Percentiles rank a stretch among this genome's conserved stretches.
Conservation (phyloP, 2,113 vertebrate species). For the Prietella phreatophila region DNA sequence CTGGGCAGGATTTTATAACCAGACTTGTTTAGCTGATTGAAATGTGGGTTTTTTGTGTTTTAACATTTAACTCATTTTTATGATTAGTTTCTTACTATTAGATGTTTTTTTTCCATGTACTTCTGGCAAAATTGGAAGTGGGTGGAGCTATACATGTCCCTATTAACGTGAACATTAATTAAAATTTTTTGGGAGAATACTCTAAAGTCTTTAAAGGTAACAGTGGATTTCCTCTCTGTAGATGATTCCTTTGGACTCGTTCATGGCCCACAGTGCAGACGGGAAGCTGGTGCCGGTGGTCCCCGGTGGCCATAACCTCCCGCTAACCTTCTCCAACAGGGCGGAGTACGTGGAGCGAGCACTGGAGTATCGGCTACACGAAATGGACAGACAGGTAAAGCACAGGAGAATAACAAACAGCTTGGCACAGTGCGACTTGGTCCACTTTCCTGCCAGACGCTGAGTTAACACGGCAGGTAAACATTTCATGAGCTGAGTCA, state of each 20-base stretch:
- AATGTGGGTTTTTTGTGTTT: too few relatives aligned
- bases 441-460: not conserved
- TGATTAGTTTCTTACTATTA: too few relatives aligned
- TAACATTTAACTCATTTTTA: too few relatives aligned
- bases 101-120: too few relatives aligned
- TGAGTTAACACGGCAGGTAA: not conserved
- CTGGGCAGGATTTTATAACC: not conserved
- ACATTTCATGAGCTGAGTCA: not conserved
- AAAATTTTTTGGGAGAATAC: not conserved
- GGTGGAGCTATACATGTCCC: too few relatives aligned
- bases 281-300: slow-evolving; percentile 76
- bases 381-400: slow-evolving; percentile 78
- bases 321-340: slow-evolving; percentile 72
- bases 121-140: too few relatives aligned
- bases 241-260: slow-evolving; percentile 81
- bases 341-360: slow-evolving; percentile 77
- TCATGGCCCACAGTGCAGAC: slow-evolving; percentile 75
- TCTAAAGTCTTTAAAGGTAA: not conserved
- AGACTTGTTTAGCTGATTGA: not conserved
- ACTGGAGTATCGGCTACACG: slow-evolving; percentile 75
- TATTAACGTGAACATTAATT: too few relatives aligned
- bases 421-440: not conserved
- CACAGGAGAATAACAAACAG: not conserved
- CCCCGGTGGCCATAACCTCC: slow-evolving; percentile 74
- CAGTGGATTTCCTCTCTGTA: slow-evolving; percentile 39